Conservation (phyloP, 2,113 vertebrate genomes). For the Propithecus coquereli region DNA sequence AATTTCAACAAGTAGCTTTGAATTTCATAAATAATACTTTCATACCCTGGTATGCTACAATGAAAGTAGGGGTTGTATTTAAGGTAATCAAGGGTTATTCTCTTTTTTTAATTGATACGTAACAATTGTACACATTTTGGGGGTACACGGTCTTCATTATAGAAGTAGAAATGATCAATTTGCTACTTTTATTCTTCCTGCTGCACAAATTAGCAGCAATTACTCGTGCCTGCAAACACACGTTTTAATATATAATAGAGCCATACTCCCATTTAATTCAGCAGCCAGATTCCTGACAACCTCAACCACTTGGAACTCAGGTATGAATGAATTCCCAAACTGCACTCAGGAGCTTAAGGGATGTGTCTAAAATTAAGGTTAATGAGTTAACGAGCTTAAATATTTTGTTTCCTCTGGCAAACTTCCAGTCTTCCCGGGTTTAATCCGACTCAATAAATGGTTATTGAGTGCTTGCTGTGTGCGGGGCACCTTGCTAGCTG, state of each 20-base stretch:
- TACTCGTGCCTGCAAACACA: neutral
- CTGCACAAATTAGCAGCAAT: conserved; percentile 6
- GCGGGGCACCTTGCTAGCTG: neutral
- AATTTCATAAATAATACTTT: neutral
- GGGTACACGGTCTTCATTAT: neutral
- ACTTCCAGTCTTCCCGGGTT: conserved; percentile 6
- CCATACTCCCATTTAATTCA: neutral
- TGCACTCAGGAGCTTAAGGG: neutral
- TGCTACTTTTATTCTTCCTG: conserved; percentile 25
- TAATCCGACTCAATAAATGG: neutral
- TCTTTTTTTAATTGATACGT: neutral
- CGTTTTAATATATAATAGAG: neutral
- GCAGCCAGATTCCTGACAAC: conserved; percentile 28
- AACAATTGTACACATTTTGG: neutral
- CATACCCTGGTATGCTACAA: neutral
- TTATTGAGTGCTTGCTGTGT: neutral
- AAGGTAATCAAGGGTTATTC: neutral
- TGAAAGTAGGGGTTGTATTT: neutral
- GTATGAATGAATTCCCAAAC: conserved; percentile 39
- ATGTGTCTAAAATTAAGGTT: conserved; percentile 58
- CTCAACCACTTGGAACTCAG: conserved; percentile 12
- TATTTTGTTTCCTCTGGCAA: conserved; percentile 50
- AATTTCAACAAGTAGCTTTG: neutral
- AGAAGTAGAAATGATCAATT: conserved; percentile 23
- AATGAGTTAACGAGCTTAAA: conserved; percentile 59